Evolutionary conservation across 2,797 vertebrate genomes (phyloP), one percentile per base, ranked within the genome.

Genomic region (Selene dorsalis): DNA sequence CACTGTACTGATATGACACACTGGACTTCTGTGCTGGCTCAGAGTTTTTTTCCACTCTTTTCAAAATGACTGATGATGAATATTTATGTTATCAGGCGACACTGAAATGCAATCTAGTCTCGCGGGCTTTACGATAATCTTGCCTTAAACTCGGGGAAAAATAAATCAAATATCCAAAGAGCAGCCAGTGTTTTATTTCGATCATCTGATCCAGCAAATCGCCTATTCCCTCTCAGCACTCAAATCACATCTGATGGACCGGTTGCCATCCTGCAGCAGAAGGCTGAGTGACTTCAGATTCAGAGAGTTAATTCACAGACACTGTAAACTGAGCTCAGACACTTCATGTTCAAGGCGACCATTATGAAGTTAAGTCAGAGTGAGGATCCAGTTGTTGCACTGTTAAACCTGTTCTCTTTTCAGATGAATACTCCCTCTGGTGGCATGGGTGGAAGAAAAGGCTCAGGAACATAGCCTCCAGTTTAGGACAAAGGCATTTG

Each of bases 361-460:
- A 76, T 80, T 47, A 64, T 47, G 64, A 79, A 84, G 83, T 88
- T 79, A 18, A 53, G 48, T 7, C 32, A 75, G 39, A 79, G 26
- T 69, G 64, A 56, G 41, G 53, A 84, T 72, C 77, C 80, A 85
- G 83, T 87, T 88, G 80, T 90, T 89, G 82, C 85, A 64, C 56
- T 45, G 76, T 38, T 48, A 43, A 74, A 79, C 48, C 69, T 77
- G 24, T 24, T 79, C 41, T 20, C 2, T 45, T 81, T 69, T 80
- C 77, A 92, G 89, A 73, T 90, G 80, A 88, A 87, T 83, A 77
- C 94, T 92, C 94, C 95, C 93, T 92, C 94, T 95, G 92, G 90
- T 93, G 95, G 94, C 86, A 2, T 68, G 79, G 87, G 79, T 67
- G 83, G 79, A 78, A 84, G 32, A 71, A 73, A 41, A 60, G 52